These are phyloP conservation scores for Drosophila meridionalis DNA, from an alignment of 2,888 invertebrate genomes.

Conservation along the genomic window DNA sequence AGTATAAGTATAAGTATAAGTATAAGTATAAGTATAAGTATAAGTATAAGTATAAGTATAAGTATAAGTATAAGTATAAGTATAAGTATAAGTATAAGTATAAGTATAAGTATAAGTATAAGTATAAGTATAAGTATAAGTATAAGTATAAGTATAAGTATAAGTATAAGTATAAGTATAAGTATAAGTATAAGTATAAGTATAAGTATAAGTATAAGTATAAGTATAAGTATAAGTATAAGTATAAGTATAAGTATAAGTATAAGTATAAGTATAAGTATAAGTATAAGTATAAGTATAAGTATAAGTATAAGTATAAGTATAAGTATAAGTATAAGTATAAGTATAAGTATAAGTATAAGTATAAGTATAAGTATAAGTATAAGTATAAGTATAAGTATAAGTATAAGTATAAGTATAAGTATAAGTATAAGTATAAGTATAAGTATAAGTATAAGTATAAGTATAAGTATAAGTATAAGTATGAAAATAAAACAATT, in stretches of 20 bases:
- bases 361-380: conserved; percentile 1
- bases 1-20: conserved; percentile 7
- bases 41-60: conserved; percentile 7
- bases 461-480: too few species aligned
- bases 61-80: conserved; percentile 7
- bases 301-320: too few species aligned
- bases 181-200: conserved; percentile 7
- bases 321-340: not conserved
- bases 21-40: conserved; percentile 7
- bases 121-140: conserved; percentile 6
- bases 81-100: conserved; percentile 6
- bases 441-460: too few species aligned
- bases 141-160: conserved; percentile 7
- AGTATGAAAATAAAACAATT: not conserved
- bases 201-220: conserved; percentile 7
- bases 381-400: conserved; percentile 4
- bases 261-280: conserved; percentile 2
- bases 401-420: not conserved
- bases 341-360: not conserved
- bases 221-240: conserved; percentile 6
- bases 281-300: not conserved
- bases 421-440: too few species aligned
- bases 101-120: conserved; percentile 5
- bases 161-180: conserved; percentile 7
- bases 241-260: conserved; percentile 3